Evolutionary conservation across 2,797 vertebrate genomes (phyloP), one percentile per base, ranked within the genome.

Genomic region (Arnoldichthys spilopterus): DNA sequence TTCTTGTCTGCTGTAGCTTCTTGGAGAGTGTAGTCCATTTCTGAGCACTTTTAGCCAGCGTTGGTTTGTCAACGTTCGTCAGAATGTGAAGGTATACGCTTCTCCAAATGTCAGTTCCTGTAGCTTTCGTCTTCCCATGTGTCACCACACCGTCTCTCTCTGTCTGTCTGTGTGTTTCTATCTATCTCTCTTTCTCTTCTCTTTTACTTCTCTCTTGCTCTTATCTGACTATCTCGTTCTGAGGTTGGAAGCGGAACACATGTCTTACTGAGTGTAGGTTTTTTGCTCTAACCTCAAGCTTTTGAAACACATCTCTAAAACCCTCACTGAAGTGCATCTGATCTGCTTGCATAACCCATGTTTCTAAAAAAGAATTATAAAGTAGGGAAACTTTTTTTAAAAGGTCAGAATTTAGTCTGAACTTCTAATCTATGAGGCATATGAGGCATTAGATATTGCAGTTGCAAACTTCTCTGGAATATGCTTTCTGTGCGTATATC

Each of bases 221-320:
- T 69, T 53, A 58, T 56, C 79, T 77, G 34, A n/a, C 13, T 83
- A 84, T 86, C 87, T 86, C 76, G 22, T 34, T 78, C 78, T 83
- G 64, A 86, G 86, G 90, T 89, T 85, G 83, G 82, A 66, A 84
- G 88, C 86, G 89, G 91, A 93, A 92, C 82, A 83, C 66, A 72
- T 59, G 76, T 80, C 45, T 85, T n/a, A 84, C 82, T 84, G 85
- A 81, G 85, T 70, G 82, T 59, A 78, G 43, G 67, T 81, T 82
- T 6, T 61, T 30, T 87, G 72, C 85, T 76, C 58, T 85, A 92
- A 91, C 88, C 88, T 88, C 90, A 90, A 74, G 53, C 22, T 49
- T 75, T 79, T 83, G 78, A 81, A 89, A 88, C 83, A 88, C 79
- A 76, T 84, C 80, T 62, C 78, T 58, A 5, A 16, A 0, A 47